These are phyloP conservation scores for Melolontha melolontha DNA, from an alignment of 2,888 invertebrate genomes.

Conservation along the genomic window DNA sequence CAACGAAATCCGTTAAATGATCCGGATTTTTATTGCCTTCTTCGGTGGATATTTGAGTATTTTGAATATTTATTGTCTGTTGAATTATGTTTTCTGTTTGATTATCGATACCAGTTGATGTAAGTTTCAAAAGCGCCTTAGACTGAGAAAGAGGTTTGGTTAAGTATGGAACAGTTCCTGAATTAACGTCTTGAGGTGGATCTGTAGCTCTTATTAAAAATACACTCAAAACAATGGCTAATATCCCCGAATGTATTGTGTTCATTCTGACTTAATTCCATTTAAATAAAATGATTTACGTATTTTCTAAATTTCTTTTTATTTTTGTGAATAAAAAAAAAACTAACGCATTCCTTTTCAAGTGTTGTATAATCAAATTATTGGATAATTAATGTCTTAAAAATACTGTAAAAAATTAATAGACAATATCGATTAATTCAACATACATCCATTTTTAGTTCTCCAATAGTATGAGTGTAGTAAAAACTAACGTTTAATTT, in stretches of 20 bases:
- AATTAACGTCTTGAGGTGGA: constrained; percentile 58
- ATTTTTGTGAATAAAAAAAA: too few relatives aligned
- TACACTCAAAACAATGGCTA: constrained; percentile 63
- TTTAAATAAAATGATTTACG: constrained; percentile 47
- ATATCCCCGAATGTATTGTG: constrained; percentile 62
- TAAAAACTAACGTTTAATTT: not conserved
- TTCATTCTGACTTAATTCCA: constrained; percentile 61
- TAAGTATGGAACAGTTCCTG: constrained; percentile 51
- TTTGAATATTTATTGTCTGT: not conserved
- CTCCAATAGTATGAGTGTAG: constrained; percentile 9
- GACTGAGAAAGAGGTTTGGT: constrained; percentile 17
- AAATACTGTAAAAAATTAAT: constrained; percentile 24
- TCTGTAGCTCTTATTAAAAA: constrained; percentile 64
- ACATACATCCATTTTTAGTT: constrained; percentile 19
- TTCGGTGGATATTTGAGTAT: not conserved
- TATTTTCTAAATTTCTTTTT: not conserved
- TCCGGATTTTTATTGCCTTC: not conserved
- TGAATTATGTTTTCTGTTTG: constrained; percentile 9
- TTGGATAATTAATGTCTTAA: constrained; percentile 1
- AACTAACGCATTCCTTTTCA: too few relatives aligned
- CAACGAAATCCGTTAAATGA: not conserved
- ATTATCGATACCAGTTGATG: constrained; percentile 1
- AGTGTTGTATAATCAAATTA: not conserved
- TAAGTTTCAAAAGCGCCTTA: constrained; percentile 11
- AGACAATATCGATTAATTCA: not conserved